A percentile compares a stretch with the other conserved stretches of the same genome.
Conservation (phyloP, 1,140 invertebrate species). For the Gonatopus flavifemur region DNA sequence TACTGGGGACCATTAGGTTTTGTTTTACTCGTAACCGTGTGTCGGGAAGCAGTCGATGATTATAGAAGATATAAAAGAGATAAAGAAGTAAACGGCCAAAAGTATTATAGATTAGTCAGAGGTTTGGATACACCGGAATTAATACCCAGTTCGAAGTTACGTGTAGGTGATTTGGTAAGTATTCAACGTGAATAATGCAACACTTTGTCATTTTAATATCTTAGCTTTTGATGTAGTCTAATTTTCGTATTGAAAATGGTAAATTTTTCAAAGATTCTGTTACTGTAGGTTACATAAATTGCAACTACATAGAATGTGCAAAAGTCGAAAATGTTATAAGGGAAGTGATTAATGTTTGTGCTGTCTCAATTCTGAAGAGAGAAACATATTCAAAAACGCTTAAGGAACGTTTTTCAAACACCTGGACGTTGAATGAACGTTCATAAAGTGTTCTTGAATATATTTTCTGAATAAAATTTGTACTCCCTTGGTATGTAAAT, state of each 20-base stretch:
- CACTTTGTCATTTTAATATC: not conserved
- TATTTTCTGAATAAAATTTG: no score
- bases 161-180: conserved; percentile 78
- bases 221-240: not conserved
- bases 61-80: conserved; percentile 87
- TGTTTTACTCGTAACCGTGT: conserved; percentile 93
- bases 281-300: not conserved
- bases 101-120: conserved; percentile 72
- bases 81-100: conserved; percentile 92
- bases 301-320: no score
- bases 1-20: conserved; percentile 99
- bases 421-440: no score
- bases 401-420: no score
- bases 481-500: no score
- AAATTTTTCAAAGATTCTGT: conserved; percentile 4
- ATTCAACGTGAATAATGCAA: not conserved
- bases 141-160: conserved; percentile 65
- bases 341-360: no score
- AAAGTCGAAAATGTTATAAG: no score
- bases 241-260: not conserved
- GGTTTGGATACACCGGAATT: conserved; percentile 54
- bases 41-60: conserved; percentile 96
- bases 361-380: no score
- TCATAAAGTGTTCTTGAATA: no score
- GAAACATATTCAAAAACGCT: no score